Conservation (phyloP, 2,888 invertebrate genomes). For the Oligia latruncula region DNA sequence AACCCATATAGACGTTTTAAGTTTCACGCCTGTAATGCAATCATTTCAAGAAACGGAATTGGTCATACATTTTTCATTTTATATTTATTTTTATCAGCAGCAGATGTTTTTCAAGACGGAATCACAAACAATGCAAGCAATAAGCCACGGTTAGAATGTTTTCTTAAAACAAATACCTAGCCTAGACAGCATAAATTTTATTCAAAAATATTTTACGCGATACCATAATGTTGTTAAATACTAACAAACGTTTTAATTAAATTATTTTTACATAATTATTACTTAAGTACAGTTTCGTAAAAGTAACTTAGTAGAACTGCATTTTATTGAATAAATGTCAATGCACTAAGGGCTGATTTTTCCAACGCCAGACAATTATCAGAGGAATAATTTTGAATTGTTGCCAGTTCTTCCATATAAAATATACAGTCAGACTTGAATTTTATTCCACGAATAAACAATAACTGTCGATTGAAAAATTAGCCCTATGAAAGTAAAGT, state of each 20-base stretch:
- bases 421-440: no score
- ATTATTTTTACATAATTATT: neutral
- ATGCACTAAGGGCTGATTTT: neutral
- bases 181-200: neutral
- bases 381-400: no score
- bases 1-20: neutral
- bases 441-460: no score
- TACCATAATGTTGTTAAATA: neutral
- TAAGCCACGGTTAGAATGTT: neutral
- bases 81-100: neutral
- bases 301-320: neutral
- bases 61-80: neutral
- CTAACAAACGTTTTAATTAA: neutral
- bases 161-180: no score
- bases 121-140: neutral
- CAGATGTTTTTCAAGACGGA: neutral
- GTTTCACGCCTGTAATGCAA: neutral
- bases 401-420: no score
- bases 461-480: no score
- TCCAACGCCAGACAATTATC: no score
- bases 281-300: neutral
- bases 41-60: neutral
- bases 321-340: constrained; percentile 5
- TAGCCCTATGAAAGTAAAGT: neutral
- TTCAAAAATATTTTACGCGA: neutral